These are phyloP conservation scores for Metaphire vulgaris DNA, from an alignment of 1,140 invertebrate genomes.

Conservation along the genomic window DNA sequence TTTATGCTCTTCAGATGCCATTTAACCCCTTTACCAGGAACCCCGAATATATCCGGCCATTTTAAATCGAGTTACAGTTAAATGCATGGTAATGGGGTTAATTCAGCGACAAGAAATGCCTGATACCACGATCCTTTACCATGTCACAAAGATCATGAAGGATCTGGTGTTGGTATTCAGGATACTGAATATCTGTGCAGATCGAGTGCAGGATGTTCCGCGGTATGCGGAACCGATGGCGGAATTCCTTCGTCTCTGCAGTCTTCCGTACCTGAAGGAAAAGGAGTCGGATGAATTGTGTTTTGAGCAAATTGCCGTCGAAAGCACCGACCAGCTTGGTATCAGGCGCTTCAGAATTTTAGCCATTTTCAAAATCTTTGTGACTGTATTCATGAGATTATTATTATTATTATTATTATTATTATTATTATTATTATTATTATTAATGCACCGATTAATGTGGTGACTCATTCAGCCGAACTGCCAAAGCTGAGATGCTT, in stretches of 20 bases:
- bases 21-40: no score
- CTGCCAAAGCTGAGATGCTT: no score
- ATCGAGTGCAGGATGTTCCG: constrained; percentile 41
- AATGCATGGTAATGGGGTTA: no score
- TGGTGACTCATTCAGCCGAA: no score
- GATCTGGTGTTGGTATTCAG: constrained; percentile 50
- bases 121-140: constrained; percentile 7
- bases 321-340: constrained; percentile 51
- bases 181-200: constrained; percentile 49
- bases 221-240: constrained; percentile 46
- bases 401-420: no score
- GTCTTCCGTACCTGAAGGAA: constrained; percentile 49
- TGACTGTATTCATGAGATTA: no score
- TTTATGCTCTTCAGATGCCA: no score
- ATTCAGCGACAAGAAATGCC: no score
- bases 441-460: no score
- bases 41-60: no score
- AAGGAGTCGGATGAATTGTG: constrained; percentile 51
- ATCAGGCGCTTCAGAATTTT: not conserved
- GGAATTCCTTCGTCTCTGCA: constrained; percentile 46
- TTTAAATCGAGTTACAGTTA: no score
- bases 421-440: no score
- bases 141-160: constrained; percentile 43
- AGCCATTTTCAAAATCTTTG: constrained; percentile 22
- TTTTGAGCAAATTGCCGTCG: constrained; percentile 48